A percentile compares a stretch with the other conserved stretches of the same genome.
phyloP scores from a whole-genome alignment of 2,113 vertebrate genomes.

The Machaerirhynchus nigripectus region DNA sequence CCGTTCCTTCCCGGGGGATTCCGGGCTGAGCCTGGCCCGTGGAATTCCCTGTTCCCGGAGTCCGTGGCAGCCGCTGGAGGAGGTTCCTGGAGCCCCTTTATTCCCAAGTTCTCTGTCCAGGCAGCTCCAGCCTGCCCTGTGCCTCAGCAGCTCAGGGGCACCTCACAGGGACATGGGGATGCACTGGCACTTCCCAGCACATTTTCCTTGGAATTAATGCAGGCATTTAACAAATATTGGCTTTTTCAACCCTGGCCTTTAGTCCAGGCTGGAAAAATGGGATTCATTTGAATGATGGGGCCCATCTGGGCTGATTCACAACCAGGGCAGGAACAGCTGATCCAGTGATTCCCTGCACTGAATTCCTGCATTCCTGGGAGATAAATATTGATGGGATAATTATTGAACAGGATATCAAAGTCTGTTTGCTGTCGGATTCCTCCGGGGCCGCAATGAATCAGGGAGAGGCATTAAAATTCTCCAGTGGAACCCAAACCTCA shows the following conservation, averaged over 20 bases:
- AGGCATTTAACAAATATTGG: background rate
- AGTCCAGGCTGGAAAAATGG: background rate
- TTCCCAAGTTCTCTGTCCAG: background rate
- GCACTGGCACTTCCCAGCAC: background rate
- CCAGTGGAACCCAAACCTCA: background rate
- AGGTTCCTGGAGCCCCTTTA: background rate
- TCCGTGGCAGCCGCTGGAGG: background rate
- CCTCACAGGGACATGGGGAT: background rate
- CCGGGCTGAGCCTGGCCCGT: background rate
- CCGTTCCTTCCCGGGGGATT: background rate
- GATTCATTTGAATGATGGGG: background rate
- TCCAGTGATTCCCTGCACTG: background rate
- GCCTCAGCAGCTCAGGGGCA: background rate
- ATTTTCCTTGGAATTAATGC: background rate
- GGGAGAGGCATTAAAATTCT: background rate
- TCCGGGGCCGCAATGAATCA: constrained; percentile 13
- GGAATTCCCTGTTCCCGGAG: background rate
- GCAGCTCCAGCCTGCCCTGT: background rate
- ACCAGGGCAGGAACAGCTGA: background rate
- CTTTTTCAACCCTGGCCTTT: background rate
- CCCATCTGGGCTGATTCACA: background rate
- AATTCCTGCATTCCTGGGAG: background rate
- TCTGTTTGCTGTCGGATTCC: constrained; percentile 3
- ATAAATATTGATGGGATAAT: constrained; percentile 40
- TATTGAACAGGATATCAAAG: constrained; percentile 25